These are phyloP conservation scores for Araneus ventricosus DNA, from an alignment of 1,140 invertebrate species.

Conservation along the genomic window DNA sequence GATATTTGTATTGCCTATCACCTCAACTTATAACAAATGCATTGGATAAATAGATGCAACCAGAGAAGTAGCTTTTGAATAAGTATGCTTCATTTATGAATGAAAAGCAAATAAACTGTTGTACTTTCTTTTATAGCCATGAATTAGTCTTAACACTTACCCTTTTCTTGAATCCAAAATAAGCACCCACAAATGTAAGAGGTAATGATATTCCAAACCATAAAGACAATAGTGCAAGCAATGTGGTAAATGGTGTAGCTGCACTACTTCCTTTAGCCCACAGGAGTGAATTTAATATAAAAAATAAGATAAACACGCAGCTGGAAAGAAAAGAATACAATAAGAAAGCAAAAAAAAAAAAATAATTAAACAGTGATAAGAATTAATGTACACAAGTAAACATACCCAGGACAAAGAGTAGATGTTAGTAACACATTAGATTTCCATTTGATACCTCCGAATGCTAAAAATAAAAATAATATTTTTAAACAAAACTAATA, in stretches of 20 bases:
- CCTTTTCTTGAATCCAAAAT: slow-evolving; percentile 98
- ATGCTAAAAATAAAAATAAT: slow-evolving; percentile 81
- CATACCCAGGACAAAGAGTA: slow-evolving; percentile 94
- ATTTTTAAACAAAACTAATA: neutral
- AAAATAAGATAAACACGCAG: slow-evolving; percentile 96
- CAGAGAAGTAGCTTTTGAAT: too few species aligned
- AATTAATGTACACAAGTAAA: neutral
- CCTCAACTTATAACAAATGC: too few species aligned
- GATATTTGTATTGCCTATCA: too few species aligned
- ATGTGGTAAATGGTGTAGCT: slow-evolving; percentile 97
- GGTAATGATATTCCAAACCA: slow-evolving; percentile 99
- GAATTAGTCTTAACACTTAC: slow-evolving; percentile 82
- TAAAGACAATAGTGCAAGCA: slow-evolving; percentile 95
- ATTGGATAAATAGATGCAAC: too few species aligned
- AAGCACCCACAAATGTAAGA: slow-evolving; percentile 97
- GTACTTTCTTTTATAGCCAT: too few species aligned
- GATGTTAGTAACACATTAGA: slow-evolving; percentile 97
- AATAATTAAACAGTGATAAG: neutral
- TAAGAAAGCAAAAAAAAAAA: slow-evolving; percentile 61
- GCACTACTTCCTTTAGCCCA: slow-evolving; percentile 97
- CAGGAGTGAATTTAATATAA: slow-evolving; percentile 96
- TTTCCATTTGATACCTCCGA: slow-evolving; percentile 99
- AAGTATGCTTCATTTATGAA: too few species aligned
- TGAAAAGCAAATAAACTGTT: too few species aligned
- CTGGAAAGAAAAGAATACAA: slow-evolving; percentile 82